phyloP scores from a whole-genome alignment of 2,888 invertebrate genomes.

The Steinernema scapterisci region DNA sequence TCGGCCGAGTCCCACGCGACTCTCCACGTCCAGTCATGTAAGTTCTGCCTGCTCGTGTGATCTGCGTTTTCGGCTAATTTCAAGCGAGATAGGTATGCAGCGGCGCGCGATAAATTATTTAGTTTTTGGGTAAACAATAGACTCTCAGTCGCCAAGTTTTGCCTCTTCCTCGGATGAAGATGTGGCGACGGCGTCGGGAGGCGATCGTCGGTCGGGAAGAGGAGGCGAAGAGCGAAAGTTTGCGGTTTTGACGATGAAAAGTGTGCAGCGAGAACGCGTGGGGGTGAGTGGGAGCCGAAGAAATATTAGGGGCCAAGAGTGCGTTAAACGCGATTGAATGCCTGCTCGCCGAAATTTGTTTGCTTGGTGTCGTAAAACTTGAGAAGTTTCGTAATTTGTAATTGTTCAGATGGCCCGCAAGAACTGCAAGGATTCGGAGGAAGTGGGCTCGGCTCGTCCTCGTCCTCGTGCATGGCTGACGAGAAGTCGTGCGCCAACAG shows the following conservation, averaged over 20 bases:
- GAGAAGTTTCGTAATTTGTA: slow-evolving; percentile 26
- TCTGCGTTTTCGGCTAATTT: neutral
- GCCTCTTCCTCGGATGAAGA: neutral
- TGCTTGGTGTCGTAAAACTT: slow-evolving; percentile 31
- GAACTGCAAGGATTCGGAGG: slow-evolving; percentile 47
- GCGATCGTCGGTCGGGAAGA: too few species aligned
- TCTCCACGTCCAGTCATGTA: slow-evolving; percentile 60
- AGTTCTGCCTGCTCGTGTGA: slow-evolving; percentile 40
- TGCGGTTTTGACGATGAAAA: slow-evolving; percentile 27
- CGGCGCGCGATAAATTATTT: slow-evolving; percentile 20
- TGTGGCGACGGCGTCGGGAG: neutral
- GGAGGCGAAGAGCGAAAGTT: neutral
- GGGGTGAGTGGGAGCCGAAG: slow-evolving; percentile 6
- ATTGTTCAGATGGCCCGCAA: slow-evolving; percentile 60
- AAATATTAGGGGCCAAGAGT: slow-evolving; percentile 8
- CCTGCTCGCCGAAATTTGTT: slow-evolving; percentile 5
- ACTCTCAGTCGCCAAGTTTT: neutral
- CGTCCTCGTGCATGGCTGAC: slow-evolving; percentile 55
- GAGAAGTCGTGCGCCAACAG: slow-evolving; percentile 79
- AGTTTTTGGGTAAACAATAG: slow-evolving; percentile 27
- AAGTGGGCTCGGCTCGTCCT: neutral
- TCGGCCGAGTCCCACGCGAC: slow-evolving; percentile 62
- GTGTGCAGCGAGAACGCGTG: slow-evolving; percentile 4
- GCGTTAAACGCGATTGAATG: slow-evolving; percentile 21
- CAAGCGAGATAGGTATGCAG: neutral